These are phyloP conservation scores for Lepidochrysops patricia DNA, from an alignment of 2,888 invertebrate species.

Conservation along the genomic window DNA sequence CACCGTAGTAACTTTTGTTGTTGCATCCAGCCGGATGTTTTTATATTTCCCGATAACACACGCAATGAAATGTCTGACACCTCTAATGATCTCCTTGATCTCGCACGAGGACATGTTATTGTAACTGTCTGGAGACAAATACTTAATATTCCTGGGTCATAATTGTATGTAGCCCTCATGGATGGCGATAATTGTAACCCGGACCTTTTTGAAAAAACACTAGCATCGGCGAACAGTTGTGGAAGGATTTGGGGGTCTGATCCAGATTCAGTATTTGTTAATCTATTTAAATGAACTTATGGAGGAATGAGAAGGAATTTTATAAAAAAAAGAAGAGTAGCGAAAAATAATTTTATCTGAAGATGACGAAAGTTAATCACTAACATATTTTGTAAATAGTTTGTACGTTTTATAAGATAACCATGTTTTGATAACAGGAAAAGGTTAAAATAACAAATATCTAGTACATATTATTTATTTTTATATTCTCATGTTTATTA, in stretches of 20 bases:
- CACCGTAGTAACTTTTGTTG: constrained; percentile 23
- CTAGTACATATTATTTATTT: not conserved
- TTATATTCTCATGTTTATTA: not conserved
- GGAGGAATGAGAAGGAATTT: no score
- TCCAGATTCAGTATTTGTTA: no score
- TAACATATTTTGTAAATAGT: not conserved
- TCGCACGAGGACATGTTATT: not conserved
- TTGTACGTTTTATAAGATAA: not conserved
- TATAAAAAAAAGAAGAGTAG: no score
- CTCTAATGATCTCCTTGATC: not conserved
- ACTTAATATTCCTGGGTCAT: no score
- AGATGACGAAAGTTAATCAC: not conserved
- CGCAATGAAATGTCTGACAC: not conserved
- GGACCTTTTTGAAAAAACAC: no score
- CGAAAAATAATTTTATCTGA: not conserved
- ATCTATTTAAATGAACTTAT: no score
- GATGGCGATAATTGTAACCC: no score
- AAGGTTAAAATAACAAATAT: not conserved
- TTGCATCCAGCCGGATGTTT: constrained; percentile 22
- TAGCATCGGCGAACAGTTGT: no score
- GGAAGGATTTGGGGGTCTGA: no score
- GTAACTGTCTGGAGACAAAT: not conserved
- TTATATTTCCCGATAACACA: constrained; percentile 14
- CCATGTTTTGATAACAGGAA: not conserved
- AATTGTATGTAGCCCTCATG: no score